Evolutionary conservation across 2,888 invertebrate genomes (phyloP).

Genomic region (Dryobota labecula): DNA sequence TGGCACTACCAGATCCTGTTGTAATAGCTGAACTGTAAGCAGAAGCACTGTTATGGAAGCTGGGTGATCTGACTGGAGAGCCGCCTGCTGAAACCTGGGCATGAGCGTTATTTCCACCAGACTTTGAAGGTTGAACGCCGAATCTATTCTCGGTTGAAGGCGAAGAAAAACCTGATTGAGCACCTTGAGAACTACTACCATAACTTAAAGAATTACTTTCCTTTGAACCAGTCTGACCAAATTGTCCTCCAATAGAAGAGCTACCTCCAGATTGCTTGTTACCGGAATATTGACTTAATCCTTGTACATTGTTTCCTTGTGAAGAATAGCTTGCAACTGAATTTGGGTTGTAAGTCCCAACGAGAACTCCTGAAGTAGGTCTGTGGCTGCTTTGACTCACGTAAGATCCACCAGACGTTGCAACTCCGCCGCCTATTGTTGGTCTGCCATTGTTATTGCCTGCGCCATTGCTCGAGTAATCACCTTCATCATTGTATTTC

Average conservation of each 20-base stretch:
- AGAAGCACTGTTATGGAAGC: constrained; percentile 7
- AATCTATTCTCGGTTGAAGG: constrained; percentile 47
- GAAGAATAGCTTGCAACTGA: constrained; percentile 7
- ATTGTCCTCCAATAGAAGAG: constrained; percentile 24
- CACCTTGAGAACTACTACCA: constrained; percentile 6
- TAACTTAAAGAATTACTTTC: constrained; percentile 17
- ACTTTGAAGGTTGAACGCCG: constrained; percentile 48
- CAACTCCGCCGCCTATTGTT: constrained; percentile 74
- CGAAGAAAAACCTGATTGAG: constrained; percentile 18
- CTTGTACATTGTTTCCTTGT: constrained; percentile 33
- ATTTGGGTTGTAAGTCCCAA: constrained; percentile 39
- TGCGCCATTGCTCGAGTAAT: constrained; percentile 77
- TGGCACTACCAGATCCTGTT: constrained; percentile 56
- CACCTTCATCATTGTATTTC: constrained; percentile 84
- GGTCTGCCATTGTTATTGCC: constrained; percentile 76
- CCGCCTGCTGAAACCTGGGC: background rate
- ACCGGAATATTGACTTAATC: constrained; percentile 15
- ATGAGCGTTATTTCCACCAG: constrained; percentile 38
- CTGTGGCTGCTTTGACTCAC: constrained; percentile 77
- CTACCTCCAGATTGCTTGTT: constrained; percentile 19
- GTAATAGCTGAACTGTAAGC: constrained; percentile 50
- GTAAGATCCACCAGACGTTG: constrained; percentile 73
- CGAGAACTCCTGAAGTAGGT: constrained; percentile 39
- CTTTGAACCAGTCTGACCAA: constrained; percentile 37
- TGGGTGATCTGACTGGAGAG: constrained; percentile 27